Evolutionary conservation across 35 echinoderm and acorn worm genomes (phyloP).

Genomic region (Acanthaster planci): DNA sequence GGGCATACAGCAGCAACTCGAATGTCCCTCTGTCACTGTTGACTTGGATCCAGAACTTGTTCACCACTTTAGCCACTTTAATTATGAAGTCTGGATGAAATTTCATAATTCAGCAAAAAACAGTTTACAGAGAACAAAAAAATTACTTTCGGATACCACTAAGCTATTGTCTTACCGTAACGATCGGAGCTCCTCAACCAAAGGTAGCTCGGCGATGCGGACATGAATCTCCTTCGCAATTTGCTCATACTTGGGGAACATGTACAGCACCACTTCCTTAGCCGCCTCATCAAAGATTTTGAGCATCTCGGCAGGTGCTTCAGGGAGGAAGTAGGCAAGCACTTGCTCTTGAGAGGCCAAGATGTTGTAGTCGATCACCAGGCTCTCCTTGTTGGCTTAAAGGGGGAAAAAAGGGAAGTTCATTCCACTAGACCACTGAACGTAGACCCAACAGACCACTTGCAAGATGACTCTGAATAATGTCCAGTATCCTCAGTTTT

Average conservation of each 20-base stretch:
- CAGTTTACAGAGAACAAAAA: no score
- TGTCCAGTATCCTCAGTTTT: no score
- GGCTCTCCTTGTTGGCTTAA: constrained; percentile 93
- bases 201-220: constrained; percentile 88
- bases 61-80: no score
- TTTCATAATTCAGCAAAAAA: no score
- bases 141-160: no score
- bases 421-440: background rate
- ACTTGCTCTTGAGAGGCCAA: constrained; percentile 90
- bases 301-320: constrained; percentile 92
- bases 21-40: no score
- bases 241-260: constrained; percentile 94
- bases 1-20: no score
- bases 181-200: constrained; percentile 94
- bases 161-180: constrained; percentile 58
- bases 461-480: no score
- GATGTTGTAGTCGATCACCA: constrained; percentile 96
- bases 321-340: constrained; percentile 92
- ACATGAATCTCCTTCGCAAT: constrained; percentile 99
- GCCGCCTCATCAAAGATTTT: constrained; percentile 98
- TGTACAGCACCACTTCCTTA: constrained; percentile 88
- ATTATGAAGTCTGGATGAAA: no score
- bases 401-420: background rate
- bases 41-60: no score
- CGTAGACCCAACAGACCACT: no score